Evolutionary conservation across 1,140 invertebrate species (phyloP).

Genomic region (Brachionus rotundiformis): DNA sequence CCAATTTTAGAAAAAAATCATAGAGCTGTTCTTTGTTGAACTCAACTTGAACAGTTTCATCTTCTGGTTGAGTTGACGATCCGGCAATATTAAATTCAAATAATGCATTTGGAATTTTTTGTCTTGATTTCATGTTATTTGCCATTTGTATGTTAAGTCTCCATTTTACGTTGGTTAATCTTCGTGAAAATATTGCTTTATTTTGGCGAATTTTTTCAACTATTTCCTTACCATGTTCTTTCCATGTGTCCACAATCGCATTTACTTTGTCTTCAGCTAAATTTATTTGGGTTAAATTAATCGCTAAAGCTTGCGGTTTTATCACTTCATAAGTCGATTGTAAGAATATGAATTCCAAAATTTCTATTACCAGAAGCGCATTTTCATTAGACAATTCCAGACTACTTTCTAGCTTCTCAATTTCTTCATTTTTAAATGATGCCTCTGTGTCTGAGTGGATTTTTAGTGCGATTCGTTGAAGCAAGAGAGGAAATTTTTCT

Average conservation of each 20-base stretch:
- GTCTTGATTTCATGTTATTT: neutral
- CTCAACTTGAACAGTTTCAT: constrained; percentile 21
- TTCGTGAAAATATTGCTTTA: constrained; percentile 26
- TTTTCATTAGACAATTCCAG: neutral
- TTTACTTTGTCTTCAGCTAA: constrained; percentile 19
- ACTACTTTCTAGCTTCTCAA: constrained; percentile 37
- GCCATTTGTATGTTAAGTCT: constrained; percentile 47
- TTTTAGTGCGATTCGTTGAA: constrained; percentile 35
- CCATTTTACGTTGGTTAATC: constrained; percentile 33
- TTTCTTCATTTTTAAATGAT: neutral
- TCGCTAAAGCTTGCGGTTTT: neutral
- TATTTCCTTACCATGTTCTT: constrained; percentile 43
- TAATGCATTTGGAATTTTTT: constrained; percentile 30
- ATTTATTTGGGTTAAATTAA: neutral
- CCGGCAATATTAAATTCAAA: constrained; percentile 29
- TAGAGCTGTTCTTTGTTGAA: constrained; percentile 42
- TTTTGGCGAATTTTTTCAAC: constrained; percentile 41
- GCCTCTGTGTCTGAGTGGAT: neutral
- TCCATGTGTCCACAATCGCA: neutral
- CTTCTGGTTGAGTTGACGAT: neutral
- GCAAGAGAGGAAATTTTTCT: constrained; percentile 21
- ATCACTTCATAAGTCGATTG: constrained; percentile 45
- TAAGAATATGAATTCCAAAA: constrained; percentile 46
- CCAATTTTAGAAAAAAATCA: constrained; percentile 42
- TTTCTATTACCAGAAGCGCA: constrained; percentile 3